phyloP scores from a whole-genome alignment of 2,888 invertebrate genomes.

The Caenorhabditis imperialis region DNA sequence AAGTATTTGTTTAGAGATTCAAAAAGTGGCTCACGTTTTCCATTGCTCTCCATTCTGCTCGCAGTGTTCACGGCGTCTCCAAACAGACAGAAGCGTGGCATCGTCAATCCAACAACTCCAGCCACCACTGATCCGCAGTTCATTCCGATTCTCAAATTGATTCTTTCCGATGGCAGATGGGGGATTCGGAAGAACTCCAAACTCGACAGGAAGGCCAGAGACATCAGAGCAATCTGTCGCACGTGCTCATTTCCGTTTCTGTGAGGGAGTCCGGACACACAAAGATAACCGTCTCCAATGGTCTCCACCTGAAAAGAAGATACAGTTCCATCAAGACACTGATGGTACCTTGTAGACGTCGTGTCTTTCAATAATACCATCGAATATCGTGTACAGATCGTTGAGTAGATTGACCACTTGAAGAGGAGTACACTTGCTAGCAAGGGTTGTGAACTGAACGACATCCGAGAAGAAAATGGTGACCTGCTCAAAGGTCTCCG shows the following conservation, averaged over 20 bases:
- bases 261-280: constrained; percentile 67
- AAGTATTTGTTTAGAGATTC: neutral
- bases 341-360: constrained; percentile 77
- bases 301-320: constrained; percentile 64
- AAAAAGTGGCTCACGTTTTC: constrained; percentile 56
- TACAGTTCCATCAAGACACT: neutral
- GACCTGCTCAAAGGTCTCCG: constrained; percentile 67
- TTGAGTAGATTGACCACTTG: constrained; percentile 73
- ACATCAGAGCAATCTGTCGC: constrained; percentile 62
- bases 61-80: constrained; percentile 72
- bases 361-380: constrained; percentile 73
- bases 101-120: constrained; percentile 69
- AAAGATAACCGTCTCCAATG: constrained; percentile 68
- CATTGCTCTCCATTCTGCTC: constrained; percentile 68
- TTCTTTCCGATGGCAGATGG: constrained; percentile 61
- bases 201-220: constrained; percentile 49
- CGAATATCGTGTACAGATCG: constrained; percentile 74
- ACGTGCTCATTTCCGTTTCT: constrained; percentile 67
- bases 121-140: constrained; percentile 66
- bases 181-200: constrained; percentile 61
- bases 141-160: constrained; percentile 68
- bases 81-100: constrained; percentile 72
- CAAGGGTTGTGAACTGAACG: constrained; percentile 67
- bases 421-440: constrained; percentile 67
- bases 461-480: constrained; percentile 72